A percentile compares a stretch with the other conserved stretches of the same genome.
These are phyloP conservation scores for Notolepis coatsorum DNA, from an alignment of 2,797 vertebrate species.

Conservation along the genomic window DNA sequence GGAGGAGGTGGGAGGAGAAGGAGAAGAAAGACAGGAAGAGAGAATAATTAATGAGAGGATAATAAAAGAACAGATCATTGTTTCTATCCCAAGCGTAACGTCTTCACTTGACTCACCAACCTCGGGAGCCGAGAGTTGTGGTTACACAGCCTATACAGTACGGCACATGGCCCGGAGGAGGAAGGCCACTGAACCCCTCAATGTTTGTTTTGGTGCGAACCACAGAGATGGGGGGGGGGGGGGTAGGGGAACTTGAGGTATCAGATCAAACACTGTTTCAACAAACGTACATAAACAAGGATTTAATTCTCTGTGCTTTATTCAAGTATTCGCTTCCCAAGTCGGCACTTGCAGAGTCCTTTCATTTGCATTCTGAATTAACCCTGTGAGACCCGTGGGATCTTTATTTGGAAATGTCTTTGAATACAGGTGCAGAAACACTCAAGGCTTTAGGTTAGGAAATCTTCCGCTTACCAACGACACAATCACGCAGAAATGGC, in stretches of 20 bases:
- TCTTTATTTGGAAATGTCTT: too few species aligned
- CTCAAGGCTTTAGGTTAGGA: too few species aligned
- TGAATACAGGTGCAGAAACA: too few species aligned
- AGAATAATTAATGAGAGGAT: slow-evolving; percentile 21
- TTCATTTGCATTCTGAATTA: slow-evolving; percentile 43
- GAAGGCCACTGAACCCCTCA: slow-evolving; percentile 58
- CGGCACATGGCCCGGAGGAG: slow-evolving; percentile 47
- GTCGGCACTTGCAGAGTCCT: slow-evolving; percentile 45
- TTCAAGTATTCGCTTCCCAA: slow-evolving; percentile 63
- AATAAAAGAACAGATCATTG: slow-evolving; percentile 35
- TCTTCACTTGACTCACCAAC: slow-evolving; percentile 56
- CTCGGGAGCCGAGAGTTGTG: slow-evolving; percentile 32
- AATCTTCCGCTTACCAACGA: too few species aligned
- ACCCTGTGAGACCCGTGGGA: too few species aligned
- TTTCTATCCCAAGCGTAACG: slow-evolving; percentile 66
- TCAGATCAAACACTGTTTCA: slow-evolving; percentile 53
- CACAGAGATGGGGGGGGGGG: slow-evolving; percentile 30
- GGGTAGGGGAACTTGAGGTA: slow-evolving; percentile 50
- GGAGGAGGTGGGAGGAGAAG: slow-evolving; percentile 19
- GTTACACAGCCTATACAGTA: slow-evolving; percentile 25
- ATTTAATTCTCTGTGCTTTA: slow-evolving; percentile 58
- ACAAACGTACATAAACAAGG: slow-evolving; percentile 36
- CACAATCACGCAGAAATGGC: too few species aligned
- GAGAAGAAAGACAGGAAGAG: slow-evolving; percentile 19
- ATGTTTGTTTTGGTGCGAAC: slow-evolving; percentile 66